Conservation (phyloP, 2,888 invertebrate species). For the Melieria crassipennis region DNA sequence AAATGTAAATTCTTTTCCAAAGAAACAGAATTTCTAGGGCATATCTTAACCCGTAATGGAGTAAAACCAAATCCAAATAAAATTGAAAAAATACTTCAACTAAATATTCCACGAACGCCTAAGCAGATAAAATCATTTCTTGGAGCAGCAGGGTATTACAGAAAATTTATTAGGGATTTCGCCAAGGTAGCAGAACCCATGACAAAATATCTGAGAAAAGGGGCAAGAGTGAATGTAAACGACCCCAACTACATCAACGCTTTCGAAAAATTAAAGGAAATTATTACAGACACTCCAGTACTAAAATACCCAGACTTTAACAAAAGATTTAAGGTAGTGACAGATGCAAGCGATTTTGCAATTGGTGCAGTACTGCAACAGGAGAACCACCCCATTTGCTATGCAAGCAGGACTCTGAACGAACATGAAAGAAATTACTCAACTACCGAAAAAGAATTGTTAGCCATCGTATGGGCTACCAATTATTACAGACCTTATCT, state of each 20-base stretch:
- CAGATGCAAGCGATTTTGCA: slow-evolving; percentile 40
- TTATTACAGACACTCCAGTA: slow-evolving; percentile 33
- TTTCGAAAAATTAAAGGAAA: slow-evolving; percentile 36
- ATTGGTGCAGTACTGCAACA: slow-evolving; percentile 42
- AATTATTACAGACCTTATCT: slow-evolving; percentile 37
- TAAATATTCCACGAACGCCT: slow-evolving; percentile 11
- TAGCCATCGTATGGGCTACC: slow-evolving; percentile 39
- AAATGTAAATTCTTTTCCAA: slow-evolving; percentile 17
- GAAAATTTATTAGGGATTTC: slow-evolving; percentile 36
- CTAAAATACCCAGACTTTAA: slow-evolving; percentile 14
- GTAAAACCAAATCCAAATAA: slow-evolving; percentile 14
- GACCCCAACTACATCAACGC: slow-evolving; percentile 36
- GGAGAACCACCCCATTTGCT: slow-evolving; percentile 40
- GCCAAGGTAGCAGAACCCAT: slow-evolving; percentile 33
- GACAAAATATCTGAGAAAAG: slow-evolving; percentile 28
- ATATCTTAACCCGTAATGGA: slow-evolving; percentile 13
- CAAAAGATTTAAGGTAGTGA: slow-evolving; percentile 13
- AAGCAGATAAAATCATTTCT: slow-evolving; percentile 39
- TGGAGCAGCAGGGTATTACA: slow-evolving; percentile 17
- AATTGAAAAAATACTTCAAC: slow-evolving; percentile 21
- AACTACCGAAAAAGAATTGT: slow-evolving; percentile 38
- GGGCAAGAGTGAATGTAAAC: slow-evolving; percentile 31
- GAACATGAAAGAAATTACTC: slow-evolving; percentile 42
- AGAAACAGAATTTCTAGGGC: slow-evolving; percentile 14
- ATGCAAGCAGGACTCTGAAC: slow-evolving; percentile 40